Evolutionary conservation across 2,113 vertebrate species (phyloP).

Genomic region (Anolis sagrei): DNA sequence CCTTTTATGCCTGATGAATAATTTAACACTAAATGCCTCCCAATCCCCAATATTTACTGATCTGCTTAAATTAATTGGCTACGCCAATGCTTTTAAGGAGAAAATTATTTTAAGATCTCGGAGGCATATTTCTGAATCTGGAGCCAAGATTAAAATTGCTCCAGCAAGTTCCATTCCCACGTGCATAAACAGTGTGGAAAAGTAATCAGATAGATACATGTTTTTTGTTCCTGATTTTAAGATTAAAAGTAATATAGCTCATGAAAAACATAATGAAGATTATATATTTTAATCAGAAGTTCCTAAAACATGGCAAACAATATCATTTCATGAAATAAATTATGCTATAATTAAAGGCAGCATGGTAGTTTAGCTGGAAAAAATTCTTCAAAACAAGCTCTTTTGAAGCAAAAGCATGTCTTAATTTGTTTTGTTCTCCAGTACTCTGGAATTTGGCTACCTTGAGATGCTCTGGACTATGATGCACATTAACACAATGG

Average conservation of each 20-base stretch:
- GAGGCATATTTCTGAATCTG: constrained; percentile 8
- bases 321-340: background rate
- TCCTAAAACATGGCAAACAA: background rate
- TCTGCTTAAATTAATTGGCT: constrained; percentile 38
- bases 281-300: background rate
- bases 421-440: no score
- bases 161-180: constrained; percentile 4
- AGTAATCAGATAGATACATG: constrained; percentile 12
- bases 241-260: constrained; percentile 11
- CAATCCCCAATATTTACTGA: constrained; percentile 19
- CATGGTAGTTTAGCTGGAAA: background rate
- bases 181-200: constrained; percentile 4
- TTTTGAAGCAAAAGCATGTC: background rate
- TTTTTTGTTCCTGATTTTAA: background rate
- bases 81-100: constrained; percentile 18
- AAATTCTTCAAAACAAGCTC: no score
- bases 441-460: no score
- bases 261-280: constrained; percentile 1
- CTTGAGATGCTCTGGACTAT: no score
- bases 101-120: constrained; percentile 24
- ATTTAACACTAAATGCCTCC: constrained; percentile 29
- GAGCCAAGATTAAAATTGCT: constrained; percentile 5
- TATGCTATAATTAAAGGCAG: background rate
- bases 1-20: constrained; percentile 27
- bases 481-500: no score